Evolutionary conservation across 2,888 invertebrate genomes (phyloP).

Genomic region (Sminthurides aquaticus): DNA sequence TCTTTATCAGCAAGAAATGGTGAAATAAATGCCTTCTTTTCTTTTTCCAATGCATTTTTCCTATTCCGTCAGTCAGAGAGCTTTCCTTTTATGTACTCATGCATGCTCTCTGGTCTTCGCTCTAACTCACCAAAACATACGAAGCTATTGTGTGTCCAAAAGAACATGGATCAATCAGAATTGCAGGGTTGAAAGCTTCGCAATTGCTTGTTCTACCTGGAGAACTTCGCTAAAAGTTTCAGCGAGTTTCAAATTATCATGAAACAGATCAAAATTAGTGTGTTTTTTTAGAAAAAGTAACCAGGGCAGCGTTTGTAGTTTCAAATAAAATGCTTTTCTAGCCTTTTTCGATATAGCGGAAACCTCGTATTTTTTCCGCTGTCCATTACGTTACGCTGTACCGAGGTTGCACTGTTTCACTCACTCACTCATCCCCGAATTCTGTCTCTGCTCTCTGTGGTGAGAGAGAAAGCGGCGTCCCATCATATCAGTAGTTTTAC

Average conservation of each 20-base stretch:
- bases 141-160: too few species aligned
- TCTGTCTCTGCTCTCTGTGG: neutral
- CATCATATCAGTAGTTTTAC: too few species aligned
- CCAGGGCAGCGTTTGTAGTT: too few species aligned
- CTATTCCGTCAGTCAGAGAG: neutral
- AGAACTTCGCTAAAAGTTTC: neutral
- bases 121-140: neutral
- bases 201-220: neutral
- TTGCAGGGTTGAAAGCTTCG: too few species aligned
- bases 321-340: too few species aligned
- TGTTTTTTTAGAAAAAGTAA: neutral
- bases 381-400: too few species aligned
- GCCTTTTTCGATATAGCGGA: too few species aligned
- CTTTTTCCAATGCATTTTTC: neutral
- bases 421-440: too few species aligned
- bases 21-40: neutral
- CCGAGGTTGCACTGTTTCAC: too few species aligned
- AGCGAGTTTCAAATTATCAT: too few species aligned
- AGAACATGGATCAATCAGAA: too few species aligned
- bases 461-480: neutral
- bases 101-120: neutral
- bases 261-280: neutral
- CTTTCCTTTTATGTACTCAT: neutral
- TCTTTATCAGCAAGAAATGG: neutral
- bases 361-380: neutral